phyloP scores from a whole-genome alignment of 23 tunicate genomes.

The Phallusia fumigata region DNA sequence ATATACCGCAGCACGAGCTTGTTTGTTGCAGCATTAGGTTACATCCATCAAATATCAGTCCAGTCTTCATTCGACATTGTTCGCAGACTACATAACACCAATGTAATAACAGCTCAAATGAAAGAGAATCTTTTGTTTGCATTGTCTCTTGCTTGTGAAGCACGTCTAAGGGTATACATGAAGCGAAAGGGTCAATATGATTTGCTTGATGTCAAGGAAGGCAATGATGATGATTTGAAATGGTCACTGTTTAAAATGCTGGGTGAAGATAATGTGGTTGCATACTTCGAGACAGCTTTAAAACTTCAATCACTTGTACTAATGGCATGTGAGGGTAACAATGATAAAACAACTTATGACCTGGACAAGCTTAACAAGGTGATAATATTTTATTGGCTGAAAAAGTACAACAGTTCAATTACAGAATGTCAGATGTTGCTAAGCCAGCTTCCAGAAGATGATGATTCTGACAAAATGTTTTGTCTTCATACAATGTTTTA shows the following conservation, averaged over 20 bases:
- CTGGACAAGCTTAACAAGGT: neutral
- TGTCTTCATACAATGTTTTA: neutral
- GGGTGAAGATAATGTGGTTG: neutral
- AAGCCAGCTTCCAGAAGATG: neutral
- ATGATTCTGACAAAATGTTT: neutral
- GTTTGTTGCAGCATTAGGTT: neutral
- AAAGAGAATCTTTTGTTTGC: neutral
- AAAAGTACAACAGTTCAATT: neutral
- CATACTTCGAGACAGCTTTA: neutral
- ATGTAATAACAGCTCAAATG: neutral
- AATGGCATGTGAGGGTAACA: neutral
- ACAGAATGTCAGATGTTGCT: neutral
- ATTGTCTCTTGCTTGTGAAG: neutral
- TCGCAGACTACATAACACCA: neutral
- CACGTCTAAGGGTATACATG: neutral
- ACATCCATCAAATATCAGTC: neutral
- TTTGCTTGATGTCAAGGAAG: neutral
- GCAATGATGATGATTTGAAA: neutral
- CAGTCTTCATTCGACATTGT: slow-evolving; percentile 2
- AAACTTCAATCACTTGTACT: neutral
- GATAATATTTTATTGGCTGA: neutral
- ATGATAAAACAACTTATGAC: neutral
- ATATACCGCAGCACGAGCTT: neutral
- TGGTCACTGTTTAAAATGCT: neutral
- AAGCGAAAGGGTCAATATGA: neutral